Evolutionary conservation across 2,113 vertebrate genomes (phyloP), one percentile per base, ranked within the genome.

Genomic region (Lucifuga dentata): DNA sequence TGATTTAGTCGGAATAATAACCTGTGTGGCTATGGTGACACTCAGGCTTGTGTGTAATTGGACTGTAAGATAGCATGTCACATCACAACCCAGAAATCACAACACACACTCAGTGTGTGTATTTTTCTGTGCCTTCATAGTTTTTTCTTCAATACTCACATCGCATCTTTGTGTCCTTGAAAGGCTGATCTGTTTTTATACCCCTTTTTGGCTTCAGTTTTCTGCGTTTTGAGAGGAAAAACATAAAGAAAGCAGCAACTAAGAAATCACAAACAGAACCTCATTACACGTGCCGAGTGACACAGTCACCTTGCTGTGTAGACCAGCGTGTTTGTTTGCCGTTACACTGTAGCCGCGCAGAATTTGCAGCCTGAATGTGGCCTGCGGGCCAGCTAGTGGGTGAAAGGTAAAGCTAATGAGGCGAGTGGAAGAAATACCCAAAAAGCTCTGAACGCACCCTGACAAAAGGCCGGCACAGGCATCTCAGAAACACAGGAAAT

Each of bases 401-500:
- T 87, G 75, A 89, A 86, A 86, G 83, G 83, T 90, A 59, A 84
- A 53, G 50, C 83, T 76, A 80, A 78, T 69, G 76, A 87, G 76
- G 61, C 51, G 29, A 63, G 56, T 9, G 57, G 72, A 83, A 77
- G 81, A 79, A 78, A 60, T n/a, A 45, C 64, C 73, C 19, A 13
- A 82, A 80, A 87, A 83, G n/a, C 83, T 76, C 9, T 49, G 50
- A 76, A 63, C 75, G 82, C 73, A 76, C 84, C 57, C 76, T 15
- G 59, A 55, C 72, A 68, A 57, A 71, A 43, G 50, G 36, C 53
- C 21, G 2, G 19, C 12, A 2, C n/a, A n/a, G n/a, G n/a, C n/a
- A n/a, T n/a, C n/a, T n/a, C 21, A 17, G 51, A 51, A 73, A 66
- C 57, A 62, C 68, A 68, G 81, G 73, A 87, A 85, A 17, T 36